Evolutionary conservation across 2,888 invertebrate genomes (phyloP), one percentile per base, ranked within the genome.

Genomic region (Drosophila nr. perissopoda): DNA sequence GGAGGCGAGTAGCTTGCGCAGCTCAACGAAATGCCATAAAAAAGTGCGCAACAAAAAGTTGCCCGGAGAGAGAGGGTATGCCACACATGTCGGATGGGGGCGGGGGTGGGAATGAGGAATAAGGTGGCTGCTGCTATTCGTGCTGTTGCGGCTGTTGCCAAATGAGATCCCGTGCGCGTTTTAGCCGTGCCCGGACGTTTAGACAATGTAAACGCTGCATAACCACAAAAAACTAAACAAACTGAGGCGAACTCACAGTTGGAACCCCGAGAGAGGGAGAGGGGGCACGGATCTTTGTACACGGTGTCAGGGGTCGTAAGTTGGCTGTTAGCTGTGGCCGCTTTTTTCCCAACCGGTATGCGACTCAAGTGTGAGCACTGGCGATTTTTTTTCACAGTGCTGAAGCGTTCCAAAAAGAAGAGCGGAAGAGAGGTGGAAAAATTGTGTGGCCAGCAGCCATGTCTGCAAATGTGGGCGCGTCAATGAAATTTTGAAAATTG

Each of bases 191-290:
- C 78, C 84, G 80, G 76, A 70, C 81, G 86, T 84, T 89, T 82
- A 88, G 86, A 89, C 89, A 89, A 89, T 87, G 87, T 87, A 89
- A 89, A 89, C 85, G 88, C 68, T 58, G 70, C 65, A 73, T 76
- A 80, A 78, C 76, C 76, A 67, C 78, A 87, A 89, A 84, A 82
- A 88, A 86, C 77, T 76, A 86, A 88, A 82, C 80, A 90, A 90
- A 83, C 76, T 75, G 73, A 81, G 74, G 77, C 61, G 67, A 70
- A 61, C 67, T 33, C 33, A 48, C 40, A 36, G 49, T 38, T 46
- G 38, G 21, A 46, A 46, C 16, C 8, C 16, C 10, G 21, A 27
- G 25, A 21, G 38, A 5, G 11, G 4, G 2, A 33, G 16, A 0
- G 40, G 10, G n/a, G n/a, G 29, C 18, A 11, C 13, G 49, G 38